Evolutionary conservation across 53 echinoderm and acorn worm genomes (phyloP).

Genomic region (Henricia sp.): DNA sequence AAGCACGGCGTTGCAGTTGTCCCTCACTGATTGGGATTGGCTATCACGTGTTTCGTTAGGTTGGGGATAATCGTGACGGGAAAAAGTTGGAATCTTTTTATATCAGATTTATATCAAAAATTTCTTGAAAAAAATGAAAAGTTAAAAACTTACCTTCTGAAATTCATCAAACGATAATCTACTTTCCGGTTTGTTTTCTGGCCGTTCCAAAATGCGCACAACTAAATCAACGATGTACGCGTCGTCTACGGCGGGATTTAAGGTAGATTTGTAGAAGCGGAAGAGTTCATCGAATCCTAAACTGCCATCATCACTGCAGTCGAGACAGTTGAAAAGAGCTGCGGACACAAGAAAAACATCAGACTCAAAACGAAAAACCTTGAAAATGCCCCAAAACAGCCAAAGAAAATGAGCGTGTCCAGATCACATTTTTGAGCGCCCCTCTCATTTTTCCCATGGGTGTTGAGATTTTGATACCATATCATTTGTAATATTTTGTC

Average conservation of each 20-base stretch:
- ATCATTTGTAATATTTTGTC: no score
- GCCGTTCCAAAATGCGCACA: conserved; percentile 60
- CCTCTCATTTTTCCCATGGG: no score
- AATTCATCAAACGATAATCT: conserved; percentile 75
- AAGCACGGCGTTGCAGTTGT: no score
- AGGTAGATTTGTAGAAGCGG: conserved; percentile 63
- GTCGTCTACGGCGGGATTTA: conserved; percentile 71
- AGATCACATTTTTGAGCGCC: no score
- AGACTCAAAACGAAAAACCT: no score
- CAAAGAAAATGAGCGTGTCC: no score
- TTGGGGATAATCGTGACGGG: background rate
- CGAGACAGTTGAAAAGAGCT: conserved; percentile 54
- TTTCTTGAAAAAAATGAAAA: background rate
- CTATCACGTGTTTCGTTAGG: background rate
- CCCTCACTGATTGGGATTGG: no score
- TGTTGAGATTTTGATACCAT: no score
- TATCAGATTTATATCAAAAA: no score
- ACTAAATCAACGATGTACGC: conserved; percentile 76
- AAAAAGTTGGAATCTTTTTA: background rate
- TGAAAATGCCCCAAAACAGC: no score
- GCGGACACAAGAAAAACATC: no score
- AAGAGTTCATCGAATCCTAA: conserved; percentile 65
- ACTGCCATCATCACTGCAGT: conserved; percentile 46
- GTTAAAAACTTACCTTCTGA: conserved; percentile 62
- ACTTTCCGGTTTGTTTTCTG: conserved; percentile 54